phyloP scores from a whole-genome alignment of 2,888 invertebrate species.

The Gandaritis pyraliata region DNA sequence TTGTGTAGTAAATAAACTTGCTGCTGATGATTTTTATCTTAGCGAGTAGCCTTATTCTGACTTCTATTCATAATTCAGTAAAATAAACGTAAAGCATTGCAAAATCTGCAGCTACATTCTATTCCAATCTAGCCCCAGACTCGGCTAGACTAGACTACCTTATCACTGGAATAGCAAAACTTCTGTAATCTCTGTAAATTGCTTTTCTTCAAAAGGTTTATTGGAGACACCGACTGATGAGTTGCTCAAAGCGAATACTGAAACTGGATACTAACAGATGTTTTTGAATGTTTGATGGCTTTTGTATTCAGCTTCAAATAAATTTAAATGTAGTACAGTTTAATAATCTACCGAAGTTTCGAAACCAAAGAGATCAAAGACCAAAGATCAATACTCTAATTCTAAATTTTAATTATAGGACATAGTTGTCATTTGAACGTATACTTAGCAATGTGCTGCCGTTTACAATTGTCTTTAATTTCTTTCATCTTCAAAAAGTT shows the following conservation, averaged over 20 bases:
- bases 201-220: conserved; percentile 20
- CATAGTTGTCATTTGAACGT: no score
- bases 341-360: neutral
- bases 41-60: no score
- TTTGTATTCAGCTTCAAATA: neutral
- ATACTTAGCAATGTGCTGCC: no score
- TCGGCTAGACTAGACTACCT: conserved; percentile 12
- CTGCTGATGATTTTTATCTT: no score
- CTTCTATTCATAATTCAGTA: no score
- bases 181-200: conserved; percentile 26
- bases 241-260: conserved; percentile 8
- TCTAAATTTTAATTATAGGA: no score
- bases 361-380: no score
- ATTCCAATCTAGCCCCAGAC: conserved; percentile 6
- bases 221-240: conserved; percentile 12
- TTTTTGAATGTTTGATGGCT: neutral
- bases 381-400: no score
- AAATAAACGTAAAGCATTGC: neutral
- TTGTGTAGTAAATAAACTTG: no score
- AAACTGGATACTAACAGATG: conserved; percentile 7
- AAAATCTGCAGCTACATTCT: conserved; percentile 9
- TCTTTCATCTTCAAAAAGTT: no score
- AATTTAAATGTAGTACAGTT: neutral
- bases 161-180: conserved; percentile 23
- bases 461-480: no score